Percentiles rank a stretch among this genome's conserved stretches.
phyloP scores from a whole-genome alignment of 2,113 vertebrate species.

The Gyps fulvus region DNA sequence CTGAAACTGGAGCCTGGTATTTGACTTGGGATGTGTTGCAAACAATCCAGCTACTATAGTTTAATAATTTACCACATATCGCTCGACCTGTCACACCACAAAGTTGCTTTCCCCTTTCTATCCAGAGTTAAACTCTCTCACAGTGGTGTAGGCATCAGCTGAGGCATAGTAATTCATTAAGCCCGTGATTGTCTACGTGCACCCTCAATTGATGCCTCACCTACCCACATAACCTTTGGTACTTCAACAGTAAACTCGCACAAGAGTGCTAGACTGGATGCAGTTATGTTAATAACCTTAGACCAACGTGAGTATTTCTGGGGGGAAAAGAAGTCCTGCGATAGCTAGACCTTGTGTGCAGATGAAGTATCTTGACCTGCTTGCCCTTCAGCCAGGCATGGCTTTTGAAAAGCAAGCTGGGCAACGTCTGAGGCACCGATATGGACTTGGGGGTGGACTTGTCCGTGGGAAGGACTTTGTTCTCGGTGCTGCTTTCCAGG shows the following conservation, averaged over 20 bases:
- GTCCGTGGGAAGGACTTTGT: fast-evolving
- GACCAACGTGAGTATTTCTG: background rate
- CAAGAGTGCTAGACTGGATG: background rate
- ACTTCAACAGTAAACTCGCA: background rate
- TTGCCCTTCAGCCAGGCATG: background rate
- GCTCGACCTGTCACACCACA: background rate
- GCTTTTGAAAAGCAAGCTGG: background rate
- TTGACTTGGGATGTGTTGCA: background rate
- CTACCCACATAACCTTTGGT: background rate
- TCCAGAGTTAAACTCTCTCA: background rate
- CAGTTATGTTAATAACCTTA: background rate
- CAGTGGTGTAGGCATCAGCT: background rate
- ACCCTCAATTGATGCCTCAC: background rate
- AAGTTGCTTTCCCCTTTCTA: background rate
- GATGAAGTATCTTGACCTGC: background rate
- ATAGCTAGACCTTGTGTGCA: fast-evolving
- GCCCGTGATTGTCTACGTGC: background rate
- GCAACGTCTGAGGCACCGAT: fast-evolving
- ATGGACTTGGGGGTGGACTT: too few species aligned
- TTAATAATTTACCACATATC: background rate
- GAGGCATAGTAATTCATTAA: background rate
- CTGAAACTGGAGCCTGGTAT: background rate
- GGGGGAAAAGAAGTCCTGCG: background rate
- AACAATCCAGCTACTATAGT: background rate
- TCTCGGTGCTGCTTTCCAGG: background rate